Base-by-base conservation (phyloP, 1,140 invertebrate genomes). In the Ostrea edulis region DNA sequence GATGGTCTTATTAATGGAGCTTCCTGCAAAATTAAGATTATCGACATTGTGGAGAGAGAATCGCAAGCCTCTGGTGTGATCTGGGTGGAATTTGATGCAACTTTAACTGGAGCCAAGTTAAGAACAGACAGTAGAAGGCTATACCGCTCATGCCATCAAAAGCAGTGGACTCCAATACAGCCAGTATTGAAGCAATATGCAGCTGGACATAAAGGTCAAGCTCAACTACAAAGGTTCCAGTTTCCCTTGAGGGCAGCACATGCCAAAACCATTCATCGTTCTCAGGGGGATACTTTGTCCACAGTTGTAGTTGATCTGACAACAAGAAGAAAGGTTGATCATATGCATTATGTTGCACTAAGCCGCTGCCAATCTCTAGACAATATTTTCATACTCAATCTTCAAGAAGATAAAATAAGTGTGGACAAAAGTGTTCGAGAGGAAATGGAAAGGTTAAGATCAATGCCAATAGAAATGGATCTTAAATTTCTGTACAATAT, bases 1-100 rank as follows among this genome's bases (percentile, higher is more conserved):
- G 84, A 89, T 89, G 88, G 84, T 14, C 44, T 89, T 11, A 89
- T 84, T 55, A 89, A 86, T 86, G 88, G 88, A 44, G 88, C 85
- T 22, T 54, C 84, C 17, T 86, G 85, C 52, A 29, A 86, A n/a
- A 20, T 65, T 83, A 52, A 51, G n/a, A 65, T 51, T 8, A 53
- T 14, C 29, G 35, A 84, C 81, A 71, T 71, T 8, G 20, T 71
- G 53, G 53, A 54, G 29, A 71, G n/a, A 20, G n/a, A n/a, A n/a
- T n/a, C n/a, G n/a, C 20, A 35, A 55, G 51, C 81, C n/a, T 52
- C 54, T 52, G 86, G 81, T 29, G 53, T 20, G 29, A 17, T 86
- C 5, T 89, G 88, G 84, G 77, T 89, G 11, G 51, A 89, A 71
- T 89, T 86, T 83, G 7, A 86, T 52, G 77, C 65, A 44, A 8